Conservation (phyloP, 2,888 invertebrate genomes). For the Scaptomyza parva region DNA sequence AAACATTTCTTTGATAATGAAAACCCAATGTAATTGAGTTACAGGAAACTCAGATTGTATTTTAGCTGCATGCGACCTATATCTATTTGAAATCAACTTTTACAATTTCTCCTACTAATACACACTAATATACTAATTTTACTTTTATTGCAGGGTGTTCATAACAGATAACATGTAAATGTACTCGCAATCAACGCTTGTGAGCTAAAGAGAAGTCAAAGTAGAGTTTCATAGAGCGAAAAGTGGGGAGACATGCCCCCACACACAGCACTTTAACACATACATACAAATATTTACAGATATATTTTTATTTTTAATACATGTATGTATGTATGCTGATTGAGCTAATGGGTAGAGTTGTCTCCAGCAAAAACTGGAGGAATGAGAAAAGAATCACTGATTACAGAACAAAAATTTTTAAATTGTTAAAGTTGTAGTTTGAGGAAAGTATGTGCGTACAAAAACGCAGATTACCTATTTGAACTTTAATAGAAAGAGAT, state of each 20-base stretch:
- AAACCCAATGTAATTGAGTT: too few relatives aligned
- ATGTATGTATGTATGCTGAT: constrained; percentile 11
- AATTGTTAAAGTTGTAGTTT: not conserved
- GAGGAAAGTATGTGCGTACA: not conserved
- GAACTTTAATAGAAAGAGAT: not conserved
- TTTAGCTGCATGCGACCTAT: not conserved
- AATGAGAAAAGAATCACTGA: not conserved
- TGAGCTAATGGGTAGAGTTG: constrained; percentile 43
- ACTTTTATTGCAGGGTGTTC: not conserved
- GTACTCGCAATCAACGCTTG: constrained; percentile 6
- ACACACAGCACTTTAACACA: constrained; percentile 2
- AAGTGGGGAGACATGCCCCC: constrained; percentile 33
- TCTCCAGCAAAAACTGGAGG: constrained; percentile 6
- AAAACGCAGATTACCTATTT: not conserved
- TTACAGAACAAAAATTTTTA: not conserved
- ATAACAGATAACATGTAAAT: constrained; percentile 49
- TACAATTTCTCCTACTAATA: not conserved
- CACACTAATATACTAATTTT: not conserved
- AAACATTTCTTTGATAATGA: too few relatives aligned
- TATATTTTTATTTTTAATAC: not conserved
- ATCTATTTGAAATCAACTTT: not conserved
- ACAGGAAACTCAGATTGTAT: too few relatives aligned
- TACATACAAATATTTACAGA: not conserved
- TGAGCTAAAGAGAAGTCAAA: not conserved
- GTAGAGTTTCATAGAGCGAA: constrained; percentile 2